Evolutionary conservation across 2,888 invertebrate genomes (phyloP), one percentile per base, ranked within the genome.

Genomic region (Amphipoea oculea): DNA sequence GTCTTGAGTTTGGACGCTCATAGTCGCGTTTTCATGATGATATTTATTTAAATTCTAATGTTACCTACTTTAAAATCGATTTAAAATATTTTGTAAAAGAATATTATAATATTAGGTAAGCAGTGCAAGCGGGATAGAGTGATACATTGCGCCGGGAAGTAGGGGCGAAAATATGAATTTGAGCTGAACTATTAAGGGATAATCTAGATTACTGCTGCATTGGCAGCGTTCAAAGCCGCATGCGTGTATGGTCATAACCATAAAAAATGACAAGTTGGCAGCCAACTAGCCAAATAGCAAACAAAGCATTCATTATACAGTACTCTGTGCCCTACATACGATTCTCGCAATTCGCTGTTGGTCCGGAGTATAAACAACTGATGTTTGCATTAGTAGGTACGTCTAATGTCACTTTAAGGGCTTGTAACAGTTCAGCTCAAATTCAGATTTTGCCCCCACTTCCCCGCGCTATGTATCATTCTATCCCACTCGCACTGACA

Each of bases 221-320:
- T 85, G 85, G 82, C 74, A 73, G 45, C 36, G 40, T 45, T 65
- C 45, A 63, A 67, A 71, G 84, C 62, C 40, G 71, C 81, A 80
- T 80, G 68, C 63, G 23, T 81, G 51, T 57, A 40, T 29, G 51
- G 57, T 51, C 63, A 65, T 69, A 73, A 60, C 68, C 68, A 81
- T 85, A 82, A 70, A 66, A 82, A 86, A 76, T 66, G 65, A 73
- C 69, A 69, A 86, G 54, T 81, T 82, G 85, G 82, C 82, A 85
- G 81, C 7, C 60, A 40, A 73, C 57, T 45, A 14, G 63, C 54
- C 23, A 54, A 79, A 45, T 12, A 7, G 82, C 81, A 85, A 82
- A 82, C 81, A 82, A 66, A 70, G 51, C 81, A 51, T 81, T 69
- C 42, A 69, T 63, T 60, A 68, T 72, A 36, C 51, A 62, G n/a